Evolutionary conservation across 2,797 vertebrate genomes (phyloP).

Genomic region (Poliocrania exsul): DNA sequence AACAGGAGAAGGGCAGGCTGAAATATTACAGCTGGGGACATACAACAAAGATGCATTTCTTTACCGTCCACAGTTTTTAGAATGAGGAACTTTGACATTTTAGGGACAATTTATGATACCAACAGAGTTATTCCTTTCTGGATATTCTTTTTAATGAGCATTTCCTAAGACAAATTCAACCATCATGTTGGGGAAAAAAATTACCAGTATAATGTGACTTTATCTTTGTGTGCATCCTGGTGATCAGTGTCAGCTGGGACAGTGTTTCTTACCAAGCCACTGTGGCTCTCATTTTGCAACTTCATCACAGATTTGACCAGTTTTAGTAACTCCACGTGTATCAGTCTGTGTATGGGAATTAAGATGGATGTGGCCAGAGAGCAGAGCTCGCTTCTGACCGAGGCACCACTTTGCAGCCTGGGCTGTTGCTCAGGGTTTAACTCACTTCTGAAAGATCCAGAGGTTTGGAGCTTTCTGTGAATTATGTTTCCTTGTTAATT

Average conservation of each 20-base stretch:
- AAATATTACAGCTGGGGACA: background rate
- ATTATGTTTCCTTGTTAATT: background rate
- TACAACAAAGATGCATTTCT: background rate
- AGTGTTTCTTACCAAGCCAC: background rate
- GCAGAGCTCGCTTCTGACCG: background rate
- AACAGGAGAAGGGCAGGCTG: background rate
- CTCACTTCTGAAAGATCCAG: background rate
- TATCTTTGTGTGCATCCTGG: background rate
- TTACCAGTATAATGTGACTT: background rate
- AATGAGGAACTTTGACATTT: background rate
- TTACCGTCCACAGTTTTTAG: background rate
- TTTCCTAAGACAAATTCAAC: background rate
- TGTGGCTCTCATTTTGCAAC: background rate
- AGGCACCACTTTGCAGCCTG: background rate
- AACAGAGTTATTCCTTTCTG: background rate
- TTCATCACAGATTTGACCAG: background rate
- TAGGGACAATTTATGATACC: background rate
- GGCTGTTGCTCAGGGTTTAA: background rate
- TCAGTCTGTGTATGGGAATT: background rate
- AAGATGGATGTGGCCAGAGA: background rate
- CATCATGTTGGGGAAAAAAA: background rate
- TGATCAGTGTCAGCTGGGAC: background rate
- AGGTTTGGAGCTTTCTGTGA: background rate
- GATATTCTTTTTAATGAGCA: background rate
- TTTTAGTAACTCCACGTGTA: rapidly evolving